Evolutionary conservation across 2,797 vertebrate genomes (phyloP).

Genomic region (Odontamblyopus lacepedii): DNA sequence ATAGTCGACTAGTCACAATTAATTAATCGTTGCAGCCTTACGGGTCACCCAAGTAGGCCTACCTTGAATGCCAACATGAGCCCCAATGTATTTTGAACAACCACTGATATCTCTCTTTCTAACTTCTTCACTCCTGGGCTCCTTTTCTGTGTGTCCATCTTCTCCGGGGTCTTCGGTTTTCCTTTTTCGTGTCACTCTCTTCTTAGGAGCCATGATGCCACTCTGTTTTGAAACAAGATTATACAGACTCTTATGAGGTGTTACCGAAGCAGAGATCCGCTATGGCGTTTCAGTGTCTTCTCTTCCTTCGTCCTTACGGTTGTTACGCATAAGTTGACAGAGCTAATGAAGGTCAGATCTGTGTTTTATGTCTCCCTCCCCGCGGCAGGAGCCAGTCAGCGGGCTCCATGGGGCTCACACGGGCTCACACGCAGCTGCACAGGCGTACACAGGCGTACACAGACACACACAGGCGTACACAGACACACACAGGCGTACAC

Average conservation of each 20-base stretch:
- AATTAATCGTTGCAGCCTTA: no score
- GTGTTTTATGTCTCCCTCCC: conserved; percentile 53
- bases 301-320: background rate
- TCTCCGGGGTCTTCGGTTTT: conserved; percentile 40
- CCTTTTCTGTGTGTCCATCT: background rate
- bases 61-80: conserved; percentile 79
- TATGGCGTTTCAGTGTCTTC: background rate
- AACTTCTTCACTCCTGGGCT: conserved; percentile 17
- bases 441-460: background rate
- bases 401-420: conserved; percentile 31
- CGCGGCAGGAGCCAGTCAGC: conserved; percentile 57
- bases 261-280: background rate
- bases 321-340: conserved; percentile 3
- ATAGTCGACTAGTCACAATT: no score
- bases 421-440: conserved; percentile 40
- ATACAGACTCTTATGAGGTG: background rate
- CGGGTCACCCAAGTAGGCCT: background rate
- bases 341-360: conserved; percentile 47
- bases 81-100: conserved; percentile 76
- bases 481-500: conserved; percentile 31
- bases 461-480: background rate
- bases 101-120: conserved; percentile 27
- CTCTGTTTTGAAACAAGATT: conserved; percentile 3
- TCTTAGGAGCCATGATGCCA: conserved; percentile 60
- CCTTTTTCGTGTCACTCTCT: conserved; percentile 43